phyloP scores from a whole-genome alignment of 2,797 vertebrate genomes.

The Bryconaethiops microstoma region DNA sequence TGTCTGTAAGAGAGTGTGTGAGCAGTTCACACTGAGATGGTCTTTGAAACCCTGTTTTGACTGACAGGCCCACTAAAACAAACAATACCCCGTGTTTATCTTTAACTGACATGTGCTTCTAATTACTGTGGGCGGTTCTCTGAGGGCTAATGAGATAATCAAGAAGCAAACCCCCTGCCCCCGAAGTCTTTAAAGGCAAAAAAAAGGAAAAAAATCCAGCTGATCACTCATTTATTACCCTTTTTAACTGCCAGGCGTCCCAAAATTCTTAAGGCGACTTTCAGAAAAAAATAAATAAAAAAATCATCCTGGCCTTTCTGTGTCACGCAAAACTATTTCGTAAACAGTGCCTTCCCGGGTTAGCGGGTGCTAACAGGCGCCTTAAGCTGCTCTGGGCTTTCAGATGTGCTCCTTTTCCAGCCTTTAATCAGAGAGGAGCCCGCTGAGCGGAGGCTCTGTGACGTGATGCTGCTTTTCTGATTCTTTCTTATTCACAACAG shows the following conservation, averaged over 20 bases:
- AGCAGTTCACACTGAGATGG: constrained; percentile 14
- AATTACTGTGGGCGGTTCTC: constrained; percentile 68
- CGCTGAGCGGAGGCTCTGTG: constrained; percentile 71
- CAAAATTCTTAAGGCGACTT: constrained; percentile 61
- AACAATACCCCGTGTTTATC: constrained; percentile 74
- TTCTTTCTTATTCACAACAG: constrained; percentile 77
- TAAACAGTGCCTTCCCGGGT: constrained; percentile 69
- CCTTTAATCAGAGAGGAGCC: constrained; percentile 75
- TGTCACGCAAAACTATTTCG: constrained; percentile 69
- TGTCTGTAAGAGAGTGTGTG: neutral
- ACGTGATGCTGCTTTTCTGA: constrained; percentile 71
- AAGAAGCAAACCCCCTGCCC: constrained; percentile 63
- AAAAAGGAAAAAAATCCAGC: constrained; percentile 52
- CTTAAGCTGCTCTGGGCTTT: constrained; percentile 67
- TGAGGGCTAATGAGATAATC: constrained; percentile 74
- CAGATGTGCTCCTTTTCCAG: constrained; percentile 69
- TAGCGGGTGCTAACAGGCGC: constrained; percentile 66
- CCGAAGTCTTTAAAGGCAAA: constrained; percentile 66
- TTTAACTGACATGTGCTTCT: constrained; percentile 70
- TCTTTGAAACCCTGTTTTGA: constrained; percentile 53
- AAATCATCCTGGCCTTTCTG: constrained; percentile 28
- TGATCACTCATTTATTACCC: constrained; percentile 71
- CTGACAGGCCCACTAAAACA: constrained; percentile 68
- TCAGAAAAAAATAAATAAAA: neutral
- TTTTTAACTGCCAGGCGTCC: constrained; percentile 73